Percentiles rank a stretch among this genome's conserved stretches.
Conservation (phyloP, 2,113 vertebrate species). For the Melospiza melodia region DNA sequence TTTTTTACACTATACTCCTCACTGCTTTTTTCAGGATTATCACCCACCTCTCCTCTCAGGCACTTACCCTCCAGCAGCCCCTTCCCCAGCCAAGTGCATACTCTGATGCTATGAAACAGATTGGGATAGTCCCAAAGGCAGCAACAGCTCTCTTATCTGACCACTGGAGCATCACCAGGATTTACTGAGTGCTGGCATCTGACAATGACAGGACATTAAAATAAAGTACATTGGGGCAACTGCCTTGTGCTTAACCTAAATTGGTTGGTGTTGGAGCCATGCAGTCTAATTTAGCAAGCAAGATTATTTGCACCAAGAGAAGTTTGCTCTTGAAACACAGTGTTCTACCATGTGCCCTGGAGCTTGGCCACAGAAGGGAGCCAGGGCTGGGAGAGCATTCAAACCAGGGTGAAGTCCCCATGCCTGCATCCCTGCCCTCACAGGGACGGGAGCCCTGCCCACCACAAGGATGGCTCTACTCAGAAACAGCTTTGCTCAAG, state of each 20-base stretch:
- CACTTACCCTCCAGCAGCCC: neutral
- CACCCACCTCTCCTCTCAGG: neutral
- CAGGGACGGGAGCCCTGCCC: neutral
- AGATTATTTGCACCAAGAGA: neutral
- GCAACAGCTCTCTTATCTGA: neutral
- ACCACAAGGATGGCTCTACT: rapidly evolving
- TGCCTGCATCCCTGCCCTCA: neutral
- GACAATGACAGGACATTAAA: neutral
- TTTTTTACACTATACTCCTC: neutral
- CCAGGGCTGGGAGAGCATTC: neutral
- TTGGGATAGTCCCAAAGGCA: neutral
- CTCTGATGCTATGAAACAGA: neutral
- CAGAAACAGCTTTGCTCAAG: neutral
- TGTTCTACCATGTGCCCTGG: neutral
- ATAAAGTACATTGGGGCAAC: neutral
- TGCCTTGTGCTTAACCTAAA: neutral
- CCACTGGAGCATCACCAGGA: neutral
- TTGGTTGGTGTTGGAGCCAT: neutral
- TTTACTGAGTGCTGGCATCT: neutral
- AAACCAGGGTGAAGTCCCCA: neutral
- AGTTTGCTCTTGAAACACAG: neutral
- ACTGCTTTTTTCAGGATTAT: neutral
- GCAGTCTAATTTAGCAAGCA: neutral
- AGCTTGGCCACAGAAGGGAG: neutral
- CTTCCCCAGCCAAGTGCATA: neutral